A percentile compares a stretch with the other conserved stretches of the same genome.
Evolutionary conservation across 2,888 invertebrate species (phyloP).

Genomic region (Globia sparganii): DNA sequence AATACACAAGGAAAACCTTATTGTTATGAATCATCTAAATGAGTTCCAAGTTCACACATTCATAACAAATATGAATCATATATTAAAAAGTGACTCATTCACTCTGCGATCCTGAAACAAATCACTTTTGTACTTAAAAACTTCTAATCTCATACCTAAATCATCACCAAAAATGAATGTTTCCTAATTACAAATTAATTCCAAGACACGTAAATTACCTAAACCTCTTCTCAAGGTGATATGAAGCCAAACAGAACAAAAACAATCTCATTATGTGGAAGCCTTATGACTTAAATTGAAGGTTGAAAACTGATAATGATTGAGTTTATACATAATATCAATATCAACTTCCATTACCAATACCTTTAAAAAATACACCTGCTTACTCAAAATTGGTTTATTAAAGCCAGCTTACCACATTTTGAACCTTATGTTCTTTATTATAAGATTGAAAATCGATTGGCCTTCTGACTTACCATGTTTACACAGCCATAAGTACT

Average conservation of each 20-base stretch:
- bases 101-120: neutral
- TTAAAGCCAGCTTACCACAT: neutral
- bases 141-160: neutral
- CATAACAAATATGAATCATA: slow-evolving; percentile 22
- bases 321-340: slow-evolving; percentile 37
- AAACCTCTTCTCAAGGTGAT: slow-evolving; percentile 51
- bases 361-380: neutral
- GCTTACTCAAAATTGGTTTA: slow-evolving; percentile 3
- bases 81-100: slow-evolving; percentile 20
- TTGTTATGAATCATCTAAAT: slow-evolving; percentile 19
- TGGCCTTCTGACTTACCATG: neutral
- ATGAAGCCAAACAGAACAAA: slow-evolving; percentile 64
- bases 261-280: slow-evolving; percentile 68
- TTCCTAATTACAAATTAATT: slow-evolving; percentile 22
- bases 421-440: rapidly evolving
- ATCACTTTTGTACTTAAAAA: neutral
- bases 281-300: slow-evolving; percentile 55
- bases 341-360: slow-evolving; percentile 15
- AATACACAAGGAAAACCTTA: slow-evolving; percentile 17
- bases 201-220: slow-evolving; percentile 42
- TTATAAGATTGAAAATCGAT: slow-evolving; percentile 9
- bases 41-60: slow-evolving; percentile 7
- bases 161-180: neutral
- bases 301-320: slow-evolving; percentile 50
- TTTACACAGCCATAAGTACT: slow-evolving; percentile 24